phyloP scores from a whole-genome alignment of 2,888 invertebrate genomes.

The Poecilus cupreus region DNA sequence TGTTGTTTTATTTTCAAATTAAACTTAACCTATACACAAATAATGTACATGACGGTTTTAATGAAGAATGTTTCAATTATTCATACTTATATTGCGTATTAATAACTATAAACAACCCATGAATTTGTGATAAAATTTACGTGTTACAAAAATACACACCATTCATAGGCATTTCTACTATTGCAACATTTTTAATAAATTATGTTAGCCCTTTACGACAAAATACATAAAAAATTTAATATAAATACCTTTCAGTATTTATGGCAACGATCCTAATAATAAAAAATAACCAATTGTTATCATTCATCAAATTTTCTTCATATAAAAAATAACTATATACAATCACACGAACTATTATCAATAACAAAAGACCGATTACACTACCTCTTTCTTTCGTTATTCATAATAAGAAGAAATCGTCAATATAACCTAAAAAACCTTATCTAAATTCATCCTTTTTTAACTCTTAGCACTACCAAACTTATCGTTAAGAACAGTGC shows the following conservation, averaged over 20 bases:
- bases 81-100: slow-evolving; percentile 36
- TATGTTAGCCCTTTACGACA: slow-evolving; percentile 49
- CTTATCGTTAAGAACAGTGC: slow-evolving; percentile 87
- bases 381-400: background rate
- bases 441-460: slow-evolving; percentile 79
- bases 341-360: slow-evolving; percentile 53
- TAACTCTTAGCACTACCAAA: slow-evolving; percentile 86
- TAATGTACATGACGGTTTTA: slow-evolving; percentile 26
- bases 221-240: slow-evolving; percentile 38
- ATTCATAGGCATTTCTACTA: slow-evolving; percentile 23
- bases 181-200: slow-evolving; percentile 49
- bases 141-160: slow-evolving; percentile 26
- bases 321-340: slow-evolving; percentile 58
- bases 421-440: slow-evolving; percentile 46
- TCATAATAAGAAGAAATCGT: slow-evolving; percentile 17
- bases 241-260: slow-evolving; percentile 57
- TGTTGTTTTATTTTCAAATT: slow-evolving; percentile 23
- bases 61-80: slow-evolving; percentile 31
- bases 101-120: slow-evolving; percentile 37
- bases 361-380: slow-evolving; percentile 31
- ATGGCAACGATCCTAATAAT: slow-evolving; percentile 50
- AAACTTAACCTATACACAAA: slow-evolving; percentile 22
- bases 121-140: slow-evolving; percentile 41
- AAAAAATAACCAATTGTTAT: slow-evolving; percentile 18
- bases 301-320: slow-evolving; percentile 19